Percentiles rank a stretch among this genome's conserved stretches.
These are phyloP conservation scores for Semnornis frantzii DNA, from an alignment of 2,113 vertebrate species.

Conservation along the genomic window DNA sequence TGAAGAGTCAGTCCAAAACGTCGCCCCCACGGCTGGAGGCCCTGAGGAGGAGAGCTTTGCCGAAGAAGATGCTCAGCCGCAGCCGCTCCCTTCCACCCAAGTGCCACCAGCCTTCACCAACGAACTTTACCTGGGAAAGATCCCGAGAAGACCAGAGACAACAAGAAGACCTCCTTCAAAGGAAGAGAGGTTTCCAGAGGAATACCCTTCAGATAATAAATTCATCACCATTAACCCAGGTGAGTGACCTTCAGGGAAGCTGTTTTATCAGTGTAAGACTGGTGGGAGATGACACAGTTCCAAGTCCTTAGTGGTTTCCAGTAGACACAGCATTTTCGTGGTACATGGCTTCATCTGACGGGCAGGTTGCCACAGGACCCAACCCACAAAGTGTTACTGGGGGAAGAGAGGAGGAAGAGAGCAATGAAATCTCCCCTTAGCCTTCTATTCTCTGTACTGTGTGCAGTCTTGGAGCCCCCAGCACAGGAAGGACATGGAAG, in stretches of 20 bases:
- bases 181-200: constrained; percentile 68
- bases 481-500: too few relatives aligned
- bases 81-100: constrained; percentile 74
- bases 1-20: constrained; percentile 38
- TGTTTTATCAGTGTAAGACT: fast-evolving
- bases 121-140: constrained; percentile 68
- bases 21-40: constrained; percentile 53
- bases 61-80: constrained; percentile 16
- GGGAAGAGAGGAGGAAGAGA: background rate
- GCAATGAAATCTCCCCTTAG: too few relatives aligned
- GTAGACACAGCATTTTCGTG: background rate
- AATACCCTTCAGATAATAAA: constrained; percentile 71
- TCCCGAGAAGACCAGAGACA: constrained; percentile 59
- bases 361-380: background rate
- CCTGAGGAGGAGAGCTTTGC: constrained; percentile 17
- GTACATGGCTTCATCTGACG: background rate
- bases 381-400: background rate
- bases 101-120: constrained; percentile 76
- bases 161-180: constrained; percentile 61
- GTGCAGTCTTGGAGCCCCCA: too few relatives aligned
- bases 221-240: constrained; percentile 89
- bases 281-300: background rate
- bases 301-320: background rate
- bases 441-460: too few relatives aligned
- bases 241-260: constrained; percentile 53